Base-by-base conservation (phyloP, 2,113 vertebrate species). In the Clarias macrocephalus region DNA sequence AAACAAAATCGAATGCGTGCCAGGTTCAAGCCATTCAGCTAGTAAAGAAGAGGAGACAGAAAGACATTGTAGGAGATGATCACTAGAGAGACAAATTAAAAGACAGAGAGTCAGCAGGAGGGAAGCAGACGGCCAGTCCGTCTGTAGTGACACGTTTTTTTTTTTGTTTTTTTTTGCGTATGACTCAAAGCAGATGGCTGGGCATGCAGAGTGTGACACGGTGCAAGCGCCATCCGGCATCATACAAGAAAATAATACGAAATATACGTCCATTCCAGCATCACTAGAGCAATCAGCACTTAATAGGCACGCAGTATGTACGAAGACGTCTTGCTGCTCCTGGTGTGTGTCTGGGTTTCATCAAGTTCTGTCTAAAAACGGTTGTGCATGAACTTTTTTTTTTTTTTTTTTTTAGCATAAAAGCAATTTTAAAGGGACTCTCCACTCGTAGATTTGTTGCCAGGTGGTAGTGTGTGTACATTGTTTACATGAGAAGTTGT, bases 131-230 rank as follows among this genome's bases (percentile, higher is more conserved):
- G 28, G 80, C 80, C 68, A 75, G 83, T 82, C 56, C 75, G 54
- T 80, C 82, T 82, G 88, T 87, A 87, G 86, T 86, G 66, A 82
- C 60, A 77, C 68, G 56, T 88, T 73, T 81, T 48, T 37, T 37
- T 37, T 1, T 37, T 37, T n/a, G n/a, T 2, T 37, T 37, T 37
- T 42, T 48, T 13, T 77, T 81, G 62, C 42, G 68, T 76, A 72
- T 85, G 87, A 81, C 66, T 88, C 79, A 76, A 72, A 85, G 77
- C 83, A 85, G 79, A 85, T 88, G 77, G 68, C 68, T 65, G 63
- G 72, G 72, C 86, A 79, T 82, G 59, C 75, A 62, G n/a, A 56
- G 68, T 85, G 68, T 77, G 68, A 60, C 83, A 63, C 70, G 56
- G 54, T 52, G 37, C 66, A 82, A 68, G 65, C 63, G 52, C 57